A percentile compares a stretch with the other conserved stretches of the same genome.
These are phyloP conservation scores for Gerosis bhagava DNA, from an alignment of 2,888 invertebrate genomes.

Conservation along the genomic window DNA sequence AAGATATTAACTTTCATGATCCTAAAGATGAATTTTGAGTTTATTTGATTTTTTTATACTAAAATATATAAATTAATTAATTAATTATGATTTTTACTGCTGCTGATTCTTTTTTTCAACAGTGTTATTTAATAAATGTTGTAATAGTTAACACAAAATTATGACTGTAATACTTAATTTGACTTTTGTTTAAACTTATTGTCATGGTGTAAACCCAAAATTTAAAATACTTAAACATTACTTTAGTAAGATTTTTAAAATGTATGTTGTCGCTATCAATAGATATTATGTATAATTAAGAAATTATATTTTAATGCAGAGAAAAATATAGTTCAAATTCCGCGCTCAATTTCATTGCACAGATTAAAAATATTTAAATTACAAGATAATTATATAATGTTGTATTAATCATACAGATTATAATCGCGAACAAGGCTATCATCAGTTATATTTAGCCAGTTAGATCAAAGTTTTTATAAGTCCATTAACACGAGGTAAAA, in stretches of 20 bases:
- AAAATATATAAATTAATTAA: too few species aligned
- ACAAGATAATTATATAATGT: constrained; percentile 28
- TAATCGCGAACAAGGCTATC: constrained; percentile 15
- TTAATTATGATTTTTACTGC: too few species aligned
- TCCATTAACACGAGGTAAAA: constrained; percentile 20
- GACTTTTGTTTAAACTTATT: constrained; percentile 7
- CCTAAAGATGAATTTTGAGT: too few species aligned
- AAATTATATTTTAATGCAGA: constrained; percentile 23
- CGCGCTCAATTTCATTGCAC: constrained; percentile 38
- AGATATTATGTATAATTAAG: constrained; percentile 21
- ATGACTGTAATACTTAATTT: too few species aligned
- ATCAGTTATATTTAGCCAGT: constrained; percentile 18
- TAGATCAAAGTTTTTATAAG: constrained; percentile 24
- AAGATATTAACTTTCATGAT: too few species aligned
- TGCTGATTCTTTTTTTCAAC: too few species aligned
- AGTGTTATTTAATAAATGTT: too few species aligned
- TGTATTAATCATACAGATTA: constrained; percentile 16
- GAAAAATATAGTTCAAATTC: constrained; percentile 25
- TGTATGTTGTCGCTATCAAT: constrained; percentile 11
- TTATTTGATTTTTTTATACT: too few species aligned
- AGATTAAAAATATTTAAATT: constrained; percentile 32
- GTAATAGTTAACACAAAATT: too few species aligned
- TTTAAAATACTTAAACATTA: constrained; percentile 8
- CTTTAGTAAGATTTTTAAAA: constrained; percentile 10
- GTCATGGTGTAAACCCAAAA: background rate